Evolutionary conservation across 2,888 invertebrate genomes (phyloP), one percentile per base, ranked within the genome.

Genomic region (Drosophila mulleri): DNA sequence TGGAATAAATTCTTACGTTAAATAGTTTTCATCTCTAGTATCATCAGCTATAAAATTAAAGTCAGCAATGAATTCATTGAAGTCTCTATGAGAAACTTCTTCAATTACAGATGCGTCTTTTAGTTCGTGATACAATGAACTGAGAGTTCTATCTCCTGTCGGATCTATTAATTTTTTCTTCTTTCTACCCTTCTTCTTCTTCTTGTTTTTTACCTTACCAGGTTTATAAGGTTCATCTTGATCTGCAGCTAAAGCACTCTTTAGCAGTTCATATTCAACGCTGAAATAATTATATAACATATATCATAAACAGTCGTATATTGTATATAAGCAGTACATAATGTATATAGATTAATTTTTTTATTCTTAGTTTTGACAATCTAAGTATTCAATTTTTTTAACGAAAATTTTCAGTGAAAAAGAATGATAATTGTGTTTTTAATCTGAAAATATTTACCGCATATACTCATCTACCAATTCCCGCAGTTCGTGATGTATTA

Each of bases 111-210:
- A 89, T 11, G 67, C 72, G 26, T 83, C 80, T 65, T 80, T 70
- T 26, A 97, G 92, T 91, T 96, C 96, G 82, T 95, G 94, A 83
- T 95, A 96, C 23, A 96, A 91, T 9, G 95, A 95, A 75, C 95
- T 94, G 3, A 94, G 92, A 1, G 94, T 92, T 76, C 95, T 93
- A 81, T 95, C 94, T 2, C 92, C 94, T 2, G 95, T 95, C 8
- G 89, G 64, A 91, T 96, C 96, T 83, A 95, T 95, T 4, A 56
- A 6, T n/a, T 61, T 69, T 84, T 94, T 95, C 73, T 93, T 93
- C 68, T 91, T 93, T 59, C 91, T 93, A 0, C 41, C 59, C 52
- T 86, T 90, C 37, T 79, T 72, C 20, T 71, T 63, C 57, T 88
- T 90, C 3, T 66, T 39, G 59, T 79, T 88, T 35, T 72, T 63